Percentiles rank a stretch among this genome's conserved stretches.
Evolutionary conservation across 2,113 vertebrate genomes (phyloP).

Genomic region (Casuarius casuarius): DNA sequence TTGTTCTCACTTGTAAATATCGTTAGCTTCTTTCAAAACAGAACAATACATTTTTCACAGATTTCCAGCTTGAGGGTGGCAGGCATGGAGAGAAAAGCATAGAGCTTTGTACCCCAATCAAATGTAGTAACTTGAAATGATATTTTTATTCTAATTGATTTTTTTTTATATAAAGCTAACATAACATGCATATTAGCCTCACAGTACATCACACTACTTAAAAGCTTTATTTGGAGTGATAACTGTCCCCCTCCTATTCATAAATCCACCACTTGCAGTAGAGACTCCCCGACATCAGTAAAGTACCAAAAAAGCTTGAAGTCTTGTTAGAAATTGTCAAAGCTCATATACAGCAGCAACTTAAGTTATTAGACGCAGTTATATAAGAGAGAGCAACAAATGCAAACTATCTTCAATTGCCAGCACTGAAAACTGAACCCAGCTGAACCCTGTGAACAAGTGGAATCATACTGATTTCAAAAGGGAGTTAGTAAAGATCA

Average conservation of each 20-base stretch:
- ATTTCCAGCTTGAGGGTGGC: constrained; percentile 14
- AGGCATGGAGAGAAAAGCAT: not conserved
- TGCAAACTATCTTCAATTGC: not conserved
- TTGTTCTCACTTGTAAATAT: constrained; percentile 56
- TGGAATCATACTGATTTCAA: not conserved
- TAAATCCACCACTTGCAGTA: not conserved
- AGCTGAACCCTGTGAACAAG: not conserved
- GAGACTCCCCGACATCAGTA: not conserved
- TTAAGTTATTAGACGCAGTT: not conserved
- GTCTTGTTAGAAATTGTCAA: not conserved
- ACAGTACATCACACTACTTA: not conserved
- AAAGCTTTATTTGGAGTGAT: not conserved
- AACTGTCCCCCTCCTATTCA: not conserved
- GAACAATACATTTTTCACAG: constrained; percentile 57
- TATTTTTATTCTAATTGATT: not conserved
- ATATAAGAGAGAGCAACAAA: not conserved
- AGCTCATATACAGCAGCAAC: not conserved
- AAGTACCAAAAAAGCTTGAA: not conserved
- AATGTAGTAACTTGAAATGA: not conserved
- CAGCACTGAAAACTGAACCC: not conserved
- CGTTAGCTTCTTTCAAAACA: constrained; percentile 48
- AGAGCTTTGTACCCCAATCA: not conserved
- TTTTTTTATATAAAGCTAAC: not conserved
- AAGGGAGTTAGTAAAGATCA: not conserved
- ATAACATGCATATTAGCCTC: not conserved